Conservation (phyloP, 2,888 invertebrate species). For the Gnatocerus cornutus region DNA sequence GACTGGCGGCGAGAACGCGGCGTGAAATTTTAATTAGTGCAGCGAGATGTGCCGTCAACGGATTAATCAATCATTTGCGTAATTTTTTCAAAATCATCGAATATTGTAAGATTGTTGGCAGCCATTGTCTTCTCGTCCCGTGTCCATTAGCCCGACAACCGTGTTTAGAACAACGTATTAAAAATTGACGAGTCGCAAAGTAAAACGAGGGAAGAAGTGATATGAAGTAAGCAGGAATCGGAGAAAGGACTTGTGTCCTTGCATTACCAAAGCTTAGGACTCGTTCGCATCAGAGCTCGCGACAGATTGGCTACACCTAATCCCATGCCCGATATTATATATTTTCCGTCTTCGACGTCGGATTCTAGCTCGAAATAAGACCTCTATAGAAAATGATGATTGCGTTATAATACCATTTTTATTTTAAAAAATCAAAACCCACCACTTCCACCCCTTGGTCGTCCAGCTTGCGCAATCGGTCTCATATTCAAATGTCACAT, state of each 20-base stretch:
- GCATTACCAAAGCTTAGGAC: constrained; percentile 64
- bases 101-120: too few relatives aligned
- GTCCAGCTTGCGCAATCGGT: constrained; percentile 40
- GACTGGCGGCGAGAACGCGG: constrained; percentile 21
- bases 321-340: constrained; percentile 69
- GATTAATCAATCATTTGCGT: background rate
- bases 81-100: background rate
- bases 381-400: constrained; percentile 49
- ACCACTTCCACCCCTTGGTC: constrained; percentile 30
- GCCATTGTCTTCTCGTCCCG: background rate
- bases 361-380: constrained; percentile 44
- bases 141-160: background rate
- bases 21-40: constrained; percentile 40
- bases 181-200: constrained; percentile 42
- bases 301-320: constrained; percentile 70
- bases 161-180: constrained; percentile 42
- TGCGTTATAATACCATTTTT: constrained; percentile 41
- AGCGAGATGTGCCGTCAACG: background rate
- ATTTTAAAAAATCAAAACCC: background rate
- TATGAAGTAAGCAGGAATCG: constrained; percentile 42
- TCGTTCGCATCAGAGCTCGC: constrained; percentile 66
- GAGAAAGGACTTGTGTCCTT: constrained; percentile 60
- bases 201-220: constrained; percentile 27
- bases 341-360: constrained; percentile 57
- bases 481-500: constrained; percentile 59